Conservation (phyloP, 2,888 invertebrate species). For the Latrodectus hesperus region DNA sequence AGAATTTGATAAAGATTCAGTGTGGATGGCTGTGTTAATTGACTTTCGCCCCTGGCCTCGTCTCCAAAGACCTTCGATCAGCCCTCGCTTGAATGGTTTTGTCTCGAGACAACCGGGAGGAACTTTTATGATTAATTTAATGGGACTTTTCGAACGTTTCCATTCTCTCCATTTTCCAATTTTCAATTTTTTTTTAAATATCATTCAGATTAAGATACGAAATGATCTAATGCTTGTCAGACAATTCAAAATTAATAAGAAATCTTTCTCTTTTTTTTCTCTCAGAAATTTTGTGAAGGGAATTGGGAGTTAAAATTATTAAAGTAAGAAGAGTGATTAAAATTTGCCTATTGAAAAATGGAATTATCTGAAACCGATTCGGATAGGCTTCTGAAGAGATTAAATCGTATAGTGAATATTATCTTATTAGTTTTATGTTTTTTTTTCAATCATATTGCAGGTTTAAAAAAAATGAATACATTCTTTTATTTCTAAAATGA, state of each 20-base stretch:
- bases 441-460: no score
- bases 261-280: not conserved
- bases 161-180: not conserved
- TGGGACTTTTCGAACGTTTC: constrained; percentile 8
- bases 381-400: no score
- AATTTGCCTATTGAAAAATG: not conserved
- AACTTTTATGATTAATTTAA: constrained; percentile 56
- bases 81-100: constrained; percentile 13
- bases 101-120: not conserved
- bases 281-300: not conserved
- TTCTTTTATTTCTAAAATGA: no score
- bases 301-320: not conserved
- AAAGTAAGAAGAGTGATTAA: not conserved
- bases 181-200: not conserved
- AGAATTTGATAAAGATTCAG: constrained; percentile 48
- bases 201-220: not conserved
- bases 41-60: constrained; percentile 35
- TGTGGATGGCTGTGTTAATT: constrained; percentile 47
- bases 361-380: no score
- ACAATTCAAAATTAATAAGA: not conserved
- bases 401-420: no score
- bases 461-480: no score
- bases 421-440: no score
- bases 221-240: not conserved
- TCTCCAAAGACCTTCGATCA: constrained; percentile 12